Conservation (phyloP, 2,113 vertebrate species). For the Ancistrus triradiatus region DNA sequence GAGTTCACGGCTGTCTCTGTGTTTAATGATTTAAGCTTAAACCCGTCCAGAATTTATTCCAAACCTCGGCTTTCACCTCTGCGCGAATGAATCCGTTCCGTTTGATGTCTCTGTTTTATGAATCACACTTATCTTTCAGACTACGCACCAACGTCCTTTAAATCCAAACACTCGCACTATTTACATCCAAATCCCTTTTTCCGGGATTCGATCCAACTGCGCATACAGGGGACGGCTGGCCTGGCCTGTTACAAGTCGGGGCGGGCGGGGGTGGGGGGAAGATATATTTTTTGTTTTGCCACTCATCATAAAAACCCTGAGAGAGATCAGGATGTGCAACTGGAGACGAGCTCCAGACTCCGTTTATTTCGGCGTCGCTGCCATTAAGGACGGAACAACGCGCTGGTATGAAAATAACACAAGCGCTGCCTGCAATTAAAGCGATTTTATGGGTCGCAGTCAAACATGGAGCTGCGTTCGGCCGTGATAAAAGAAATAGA, state of each 20-base stretch:
- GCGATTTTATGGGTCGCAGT: conserved; percentile 12
- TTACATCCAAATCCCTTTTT: conserved; percentile 52
- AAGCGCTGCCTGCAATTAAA: conserved; percentile 30
- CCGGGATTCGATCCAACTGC: conserved; percentile 52
- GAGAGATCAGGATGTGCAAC: conserved; percentile 48
- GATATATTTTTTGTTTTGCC: conserved; percentile 48
- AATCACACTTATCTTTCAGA: conserved; percentile 49
- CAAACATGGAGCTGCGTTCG: conserved; percentile 30
- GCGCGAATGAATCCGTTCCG: conserved; percentile 32
- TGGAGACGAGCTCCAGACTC: conserved; percentile 47
- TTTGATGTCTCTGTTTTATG: conserved; percentile 49
- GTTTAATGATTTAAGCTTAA: conserved; percentile 11
- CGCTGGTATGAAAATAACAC: conserved; percentile 38
- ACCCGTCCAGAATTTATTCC: conserved; percentile 28
- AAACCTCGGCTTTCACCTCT: conserved; percentile 21
- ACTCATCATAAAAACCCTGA: conserved; percentile 39
- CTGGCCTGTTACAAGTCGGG: conserved; percentile 31
- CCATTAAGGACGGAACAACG: conserved; percentile 25
- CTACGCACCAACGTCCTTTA: conserved; percentile 38
- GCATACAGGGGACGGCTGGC: conserved; percentile 17
- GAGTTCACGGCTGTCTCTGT: conserved; percentile 11
- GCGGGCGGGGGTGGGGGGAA: conserved; percentile 23
- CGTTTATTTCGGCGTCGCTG: conserved; percentile 34
- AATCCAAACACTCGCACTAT: conserved; percentile 46
- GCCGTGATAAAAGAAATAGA: conserved; percentile 33